Evolutionary conservation across 2,797 vertebrate species (phyloP).

Genomic region (Scyliorhinus canicula): DNA sequence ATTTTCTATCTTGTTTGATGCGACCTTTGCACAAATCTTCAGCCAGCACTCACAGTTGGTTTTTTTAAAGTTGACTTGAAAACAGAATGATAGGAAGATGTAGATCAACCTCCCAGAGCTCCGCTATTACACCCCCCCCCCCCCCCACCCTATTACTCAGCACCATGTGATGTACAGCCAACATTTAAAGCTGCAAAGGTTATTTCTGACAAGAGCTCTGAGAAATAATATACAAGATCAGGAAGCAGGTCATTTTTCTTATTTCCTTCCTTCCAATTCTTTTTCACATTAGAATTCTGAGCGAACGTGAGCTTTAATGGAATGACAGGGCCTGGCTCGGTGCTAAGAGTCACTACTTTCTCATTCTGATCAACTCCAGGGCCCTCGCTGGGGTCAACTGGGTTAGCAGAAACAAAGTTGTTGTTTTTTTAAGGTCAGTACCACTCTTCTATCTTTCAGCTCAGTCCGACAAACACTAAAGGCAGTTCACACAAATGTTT

Average conservation of each 20-base stretch:
- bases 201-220: not conserved
- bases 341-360: not conserved
- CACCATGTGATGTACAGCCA: not conserved
- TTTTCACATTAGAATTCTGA: not conserved
- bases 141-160: not conserved
- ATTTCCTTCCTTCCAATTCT: not conserved
- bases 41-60: not conserved
- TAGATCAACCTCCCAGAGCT: not conserved
- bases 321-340: not conserved
- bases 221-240: conserved; percentile 20
- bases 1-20: not conserved
- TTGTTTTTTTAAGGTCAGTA: not conserved
- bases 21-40: not conserved
- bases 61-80: not conserved
- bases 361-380: conserved; percentile 2
- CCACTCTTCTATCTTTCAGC: not conserved
- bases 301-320: not conserved
- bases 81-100: not conserved
- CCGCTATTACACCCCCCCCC: too few species aligned
- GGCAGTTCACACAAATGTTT: not conserved
- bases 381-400: not conserved
- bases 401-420: conserved; percentile 8
- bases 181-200: not conserved
- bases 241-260: conserved; percentile 6
- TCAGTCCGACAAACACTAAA: not conserved